Conservation (phyloP, 2,888 invertebrate species). For the Dendrolimus pini region DNA sequence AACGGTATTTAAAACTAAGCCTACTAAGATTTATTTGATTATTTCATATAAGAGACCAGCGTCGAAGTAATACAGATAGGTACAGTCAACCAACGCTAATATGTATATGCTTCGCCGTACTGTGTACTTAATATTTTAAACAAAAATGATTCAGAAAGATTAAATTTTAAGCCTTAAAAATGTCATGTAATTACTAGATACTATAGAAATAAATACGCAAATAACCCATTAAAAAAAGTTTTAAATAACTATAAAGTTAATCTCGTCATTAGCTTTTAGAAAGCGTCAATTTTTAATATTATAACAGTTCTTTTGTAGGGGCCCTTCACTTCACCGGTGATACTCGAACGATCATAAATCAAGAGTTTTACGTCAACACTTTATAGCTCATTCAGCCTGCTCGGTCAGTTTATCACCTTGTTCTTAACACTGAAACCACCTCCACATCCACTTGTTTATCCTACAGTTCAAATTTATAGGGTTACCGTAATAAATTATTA, state of each 20-base stretch:
- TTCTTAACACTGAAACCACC: constrained; percentile 28
- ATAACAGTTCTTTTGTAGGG: constrained; percentile 6
- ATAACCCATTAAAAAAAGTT: neutral
- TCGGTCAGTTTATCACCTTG: constrained; percentile 38
- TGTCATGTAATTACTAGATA: constrained; percentile 6
- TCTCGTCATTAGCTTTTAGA: neutral
- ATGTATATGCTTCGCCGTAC: no score
- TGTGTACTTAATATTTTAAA: no score
- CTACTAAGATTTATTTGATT: no score
- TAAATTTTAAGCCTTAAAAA: neutral
- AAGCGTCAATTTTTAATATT: neutral
- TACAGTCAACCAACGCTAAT: no score
- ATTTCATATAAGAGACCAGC: no score
- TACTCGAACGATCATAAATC: constrained; percentile 38
- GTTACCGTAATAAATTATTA: neutral
- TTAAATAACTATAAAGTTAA: neutral
- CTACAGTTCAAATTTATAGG: neutral
- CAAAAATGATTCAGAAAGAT: no score
- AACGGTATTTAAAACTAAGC: no score
- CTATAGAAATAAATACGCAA: neutral
- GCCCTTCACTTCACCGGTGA: constrained; percentile 31
- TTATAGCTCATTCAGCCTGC: constrained; percentile 43
- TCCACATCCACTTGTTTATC: constrained; percentile 7
- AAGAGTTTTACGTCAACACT: constrained; percentile 42
- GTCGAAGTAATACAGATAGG: no score